Evolutionary conservation across 2,797 vertebrate species (phyloP), one percentile per base, ranked within the genome.

Genomic region (Pipistrellus pipistrellus): DNA sequence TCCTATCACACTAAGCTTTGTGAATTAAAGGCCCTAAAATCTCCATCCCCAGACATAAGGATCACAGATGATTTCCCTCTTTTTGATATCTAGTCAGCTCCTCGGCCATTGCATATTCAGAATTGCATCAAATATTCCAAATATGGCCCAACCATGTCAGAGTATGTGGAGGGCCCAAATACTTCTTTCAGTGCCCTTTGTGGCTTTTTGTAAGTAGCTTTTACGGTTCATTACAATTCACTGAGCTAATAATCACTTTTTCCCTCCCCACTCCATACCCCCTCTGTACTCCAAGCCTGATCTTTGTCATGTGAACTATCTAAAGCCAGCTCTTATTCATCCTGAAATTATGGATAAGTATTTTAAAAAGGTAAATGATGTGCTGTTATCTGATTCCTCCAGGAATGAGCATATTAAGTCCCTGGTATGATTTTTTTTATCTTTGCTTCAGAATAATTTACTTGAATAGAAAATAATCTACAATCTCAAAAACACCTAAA

Each of bases 371-470:
- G 13, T 57, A 87, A 57, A 46, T 51, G n/a, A 71, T 73, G 5
- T 30, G 4, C 66, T 59, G 14, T 73, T 93, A 38, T 21, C 30
- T 55, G 68, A 68, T 88, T 95, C 69, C 38, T 91, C 84, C 93
- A 8, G 91, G 88, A 94, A 77, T 94, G 38, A 85, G 73, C 71
- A 27, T 91, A 44, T 32, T 69, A 76, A 87, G 57, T 13, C 27
- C 30, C 32, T 75, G 35, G 25, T 69, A 18, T 11, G 27, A 48
- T 83, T 73, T 81, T 88, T 0, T 94, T 81, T 90, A 59, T 91
- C 53, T 93, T 64, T 77, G 20, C 73, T 95, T 73, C 83, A 92
- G 64, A 89, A 77, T 87, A 81, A 88, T 96, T 86, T 81, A 41
- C 68, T 76, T 94, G 55, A 94, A 48, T 62, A 85, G 48, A 87